Evolutionary conservation across 2,113 vertebrate genomes (phyloP), one percentile per base, ranked within the genome.

Genomic region (Siniperca knerii): DNA sequence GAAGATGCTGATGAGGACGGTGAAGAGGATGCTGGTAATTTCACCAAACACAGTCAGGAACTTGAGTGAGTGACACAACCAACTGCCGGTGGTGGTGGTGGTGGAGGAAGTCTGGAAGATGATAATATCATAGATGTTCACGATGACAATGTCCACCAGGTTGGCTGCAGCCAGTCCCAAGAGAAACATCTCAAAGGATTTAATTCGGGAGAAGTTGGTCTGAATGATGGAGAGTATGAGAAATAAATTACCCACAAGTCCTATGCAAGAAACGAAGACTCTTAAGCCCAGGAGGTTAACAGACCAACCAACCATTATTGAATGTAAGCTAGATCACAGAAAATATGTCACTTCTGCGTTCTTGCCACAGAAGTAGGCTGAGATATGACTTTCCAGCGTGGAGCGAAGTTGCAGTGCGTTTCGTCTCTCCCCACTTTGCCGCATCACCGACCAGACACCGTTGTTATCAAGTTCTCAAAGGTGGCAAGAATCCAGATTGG

Each of bases 161-260:
- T 96, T 96, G 16, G 91, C 88, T 0, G 52, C 3, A 3, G 94
- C 71, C 33, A 96, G 78, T 42, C 92, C 95, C 42, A 96, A 75
- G 2, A 96, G 90, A 66, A 96, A 93, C 8, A 96, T 42, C 58
- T 96, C 93, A 11, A 94, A 96, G 1, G 96, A 90, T 86, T 96
- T 96, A 2, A 95, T 1, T 0, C 62, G 75, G 4, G 87, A 78
- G 16, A 78, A 21, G 54, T 79, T 90, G 3, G 42, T 83, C 7
- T 87, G 89, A 8, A 91, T 10, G 54, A 95, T 82, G 54, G 84
- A 91, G 20, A 92, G 0, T 13, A 96, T 88, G 33, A 96, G 89
- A 44, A 87, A 18, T 0, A 89, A 11, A 66, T 96, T 96, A 16
- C 96, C 95, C 0, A 92, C 0, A 35, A 95, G 29, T 13, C 95